Evolutionary conservation across 2,113 vertebrate genomes (phyloP).

Genomic region (Pelvicachromis taeniatus): DNA sequence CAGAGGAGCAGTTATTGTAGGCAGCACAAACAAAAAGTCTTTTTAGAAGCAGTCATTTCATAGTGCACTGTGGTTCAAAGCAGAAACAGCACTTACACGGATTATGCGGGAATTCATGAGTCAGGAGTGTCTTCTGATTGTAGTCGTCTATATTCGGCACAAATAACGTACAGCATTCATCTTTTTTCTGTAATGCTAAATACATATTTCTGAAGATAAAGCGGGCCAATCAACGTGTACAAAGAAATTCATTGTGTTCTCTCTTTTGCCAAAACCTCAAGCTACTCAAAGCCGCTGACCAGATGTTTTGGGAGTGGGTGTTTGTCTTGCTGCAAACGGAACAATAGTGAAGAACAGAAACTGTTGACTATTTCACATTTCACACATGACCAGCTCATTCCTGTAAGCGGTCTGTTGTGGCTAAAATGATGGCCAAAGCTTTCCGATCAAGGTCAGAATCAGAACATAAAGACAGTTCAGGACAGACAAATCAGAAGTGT

Average conservation of each 20-base stretch:
- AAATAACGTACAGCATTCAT: background rate
- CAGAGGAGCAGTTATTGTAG: background rate
- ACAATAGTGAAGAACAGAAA: background rate
- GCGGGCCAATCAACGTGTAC: background rate
- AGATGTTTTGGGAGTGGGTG: background rate
- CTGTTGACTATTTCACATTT: background rate
- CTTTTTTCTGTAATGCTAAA: background rate
- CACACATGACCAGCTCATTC: background rate
- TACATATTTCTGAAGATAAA: background rate
- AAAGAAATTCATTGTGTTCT: background rate
- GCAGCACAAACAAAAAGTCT: slow-evolving; percentile 25
- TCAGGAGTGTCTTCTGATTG: slow-evolving; percentile 1
- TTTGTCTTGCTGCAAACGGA: background rate
- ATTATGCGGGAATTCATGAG: slow-evolving; percentile 13
- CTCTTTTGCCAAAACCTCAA: background rate
- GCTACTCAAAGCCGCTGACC: background rate
- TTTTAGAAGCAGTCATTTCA: background rate
- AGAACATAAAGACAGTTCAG: background rate
- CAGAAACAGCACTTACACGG: background rate
- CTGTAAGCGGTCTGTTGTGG: background rate
- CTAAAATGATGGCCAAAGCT: background rate
- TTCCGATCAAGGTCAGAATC: slow-evolving; percentile 8
- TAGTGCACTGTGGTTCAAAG: background rate
- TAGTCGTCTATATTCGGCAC: background rate
- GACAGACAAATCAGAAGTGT: background rate